Evolutionary conservation across 2,888 invertebrate species (phyloP), one percentile per base, ranked within the genome.

Genomic region (Fragum whitleyi): DNA sequence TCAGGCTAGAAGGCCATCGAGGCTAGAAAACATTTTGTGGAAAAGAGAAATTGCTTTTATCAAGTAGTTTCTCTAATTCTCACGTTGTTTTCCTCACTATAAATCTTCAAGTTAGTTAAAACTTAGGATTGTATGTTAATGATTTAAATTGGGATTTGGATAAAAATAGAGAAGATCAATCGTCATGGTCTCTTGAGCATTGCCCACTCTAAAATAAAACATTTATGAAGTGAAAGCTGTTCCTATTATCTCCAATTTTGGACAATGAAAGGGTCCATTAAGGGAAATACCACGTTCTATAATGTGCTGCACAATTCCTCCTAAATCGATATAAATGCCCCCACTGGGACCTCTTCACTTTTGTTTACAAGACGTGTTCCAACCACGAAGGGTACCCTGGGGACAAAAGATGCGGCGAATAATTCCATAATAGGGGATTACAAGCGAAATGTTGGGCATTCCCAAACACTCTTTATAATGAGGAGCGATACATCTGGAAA

Each of bases 321-420:
- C 47, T 74, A 77, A 77, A 83, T 79, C 77, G 42, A 68, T 59
- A 26, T 26, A 51, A 80, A 26, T 23, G 29, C 39, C 72, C 80
- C 77, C 69, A 21, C 3, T 36, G 69, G 80, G 42, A n/a, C 73
- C 26, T 59, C 72, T 42, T 65, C 19, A 51, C 59, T 74, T 71
- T 78, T 75, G 80, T 83, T 80, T 80, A 83, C 83, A 83, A 57
- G 80, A 68, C 65, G 57, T 53, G 73, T 61, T 71, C n/a, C 57
- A 53, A 28, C 39, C 32, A 28, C 21, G 51, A 36, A 19, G 28
- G 23, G 47, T 59, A 53, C 76, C 32, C 19, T 65, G 74, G 73
- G 53, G 26, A 21, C 14, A 14, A 36, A 29, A 67, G 51, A 55
- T 39, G 59, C 57, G 67, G 47, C 62, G 32, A 65, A 81, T 73